Percentiles rank a stretch among this genome's conserved stretches.
Evolutionary conservation across 2,888 invertebrate genomes (phyloP).

Genomic region (Willowsia nigromaculata): DNA sequence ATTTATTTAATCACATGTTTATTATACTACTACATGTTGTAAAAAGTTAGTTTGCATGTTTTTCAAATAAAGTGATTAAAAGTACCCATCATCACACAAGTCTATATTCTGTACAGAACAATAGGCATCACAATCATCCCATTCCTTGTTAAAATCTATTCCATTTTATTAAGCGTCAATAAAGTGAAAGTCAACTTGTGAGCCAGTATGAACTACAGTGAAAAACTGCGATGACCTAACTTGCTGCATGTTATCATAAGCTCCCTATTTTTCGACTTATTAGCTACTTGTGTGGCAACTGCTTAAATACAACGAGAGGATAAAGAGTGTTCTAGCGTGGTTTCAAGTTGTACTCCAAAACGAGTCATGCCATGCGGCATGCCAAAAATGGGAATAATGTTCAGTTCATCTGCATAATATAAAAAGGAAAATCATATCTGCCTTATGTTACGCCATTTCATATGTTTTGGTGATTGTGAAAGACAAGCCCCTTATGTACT

Average conservation of each 20-base stretch:
- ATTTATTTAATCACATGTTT: too few relatives aligned
- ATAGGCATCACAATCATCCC: background rate
- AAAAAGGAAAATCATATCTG: background rate
- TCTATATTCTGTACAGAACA: too few relatives aligned
- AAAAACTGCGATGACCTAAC: background rate
- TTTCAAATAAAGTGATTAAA: too few relatives aligned
- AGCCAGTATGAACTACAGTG: background rate
- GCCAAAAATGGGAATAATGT: background rate
- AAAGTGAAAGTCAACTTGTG: constrained; percentile 14
- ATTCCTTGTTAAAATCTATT: too few relatives aligned
- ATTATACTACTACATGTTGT: too few relatives aligned
- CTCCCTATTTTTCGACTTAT: background rate
- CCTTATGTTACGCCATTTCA: background rate
- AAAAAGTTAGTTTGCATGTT: too few relatives aligned
- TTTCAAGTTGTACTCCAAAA: background rate
- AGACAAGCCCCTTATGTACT: too few relatives aligned
- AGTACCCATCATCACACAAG: too few relatives aligned
- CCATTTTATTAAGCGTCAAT: background rate
- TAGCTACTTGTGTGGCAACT: background rate
- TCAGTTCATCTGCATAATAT: background rate
- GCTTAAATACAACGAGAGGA: background rate
- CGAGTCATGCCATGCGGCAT: background rate
- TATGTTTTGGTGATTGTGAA: background rate
- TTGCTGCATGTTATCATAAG: background rate
- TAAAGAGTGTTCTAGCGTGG: background rate